Base-by-base conservation (phyloP, 2,888 invertebrate genomes). In the Amiota minor region DNA sequence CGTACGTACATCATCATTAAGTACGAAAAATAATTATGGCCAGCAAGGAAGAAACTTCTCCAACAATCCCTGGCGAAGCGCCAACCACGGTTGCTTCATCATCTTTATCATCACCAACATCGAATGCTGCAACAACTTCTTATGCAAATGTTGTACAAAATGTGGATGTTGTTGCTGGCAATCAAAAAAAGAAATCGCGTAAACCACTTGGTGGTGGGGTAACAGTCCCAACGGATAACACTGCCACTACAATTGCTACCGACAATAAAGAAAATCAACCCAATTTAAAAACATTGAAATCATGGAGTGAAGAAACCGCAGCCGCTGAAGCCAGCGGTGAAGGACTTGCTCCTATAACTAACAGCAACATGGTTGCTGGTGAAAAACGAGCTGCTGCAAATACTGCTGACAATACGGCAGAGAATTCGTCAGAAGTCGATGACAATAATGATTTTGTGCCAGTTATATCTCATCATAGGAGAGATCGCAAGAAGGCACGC, bases 81-180 rank as follows among this genome's bases (percentile, higher is more conserved):
- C 71, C 70, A 64, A 49, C 77, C 65, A 74, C 76, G 50, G 74
- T 92, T 79, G 92, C 93, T 82, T 92, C 92, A 86, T 9, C 16
- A 53, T n/a, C 62, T n/a, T 93, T 93, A 72, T 93, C 93, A 90
- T 93, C 93, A 81, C 92, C 90, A 88, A 91, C 74, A 23, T 45
- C 80, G 14, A 73, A 78, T 70, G 70, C 76, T 53, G 75, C 78
- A 12, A 93, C 93, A 84, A 92, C 93, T 85, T 94, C 94, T 72
- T 94, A 94, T 90, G 94, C 94, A 81, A 93, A 91, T 88, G 92
- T 93, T 80, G 93, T 94, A 87, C 91, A 93, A 87, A 87, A 86
- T 74, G 55, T 88, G 71, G 88, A 87, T 18, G 65, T 14, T 8
- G 10, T 14, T 14, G 23, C 45, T 35, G 20, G 18, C 11, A 61